Conservation (phyloP, 37 sponge, comb jelly and placozoan genomes). For the Eunapius fragilis region DNA sequence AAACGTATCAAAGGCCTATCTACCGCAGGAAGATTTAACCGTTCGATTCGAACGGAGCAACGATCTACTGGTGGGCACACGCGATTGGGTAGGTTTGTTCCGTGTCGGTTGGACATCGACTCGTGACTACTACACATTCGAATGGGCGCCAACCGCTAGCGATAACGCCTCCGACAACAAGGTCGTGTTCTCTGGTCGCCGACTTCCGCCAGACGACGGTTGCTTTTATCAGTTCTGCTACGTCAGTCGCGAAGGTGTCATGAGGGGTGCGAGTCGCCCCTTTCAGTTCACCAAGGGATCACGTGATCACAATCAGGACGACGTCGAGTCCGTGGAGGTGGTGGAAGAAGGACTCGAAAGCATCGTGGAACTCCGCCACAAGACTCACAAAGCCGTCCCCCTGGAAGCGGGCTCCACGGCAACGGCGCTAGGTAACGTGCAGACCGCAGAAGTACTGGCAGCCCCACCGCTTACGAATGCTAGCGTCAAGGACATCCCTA, state of each 20-base stretch:
- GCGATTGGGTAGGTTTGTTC: conserved; percentile 90
- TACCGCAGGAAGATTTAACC: not conserved
- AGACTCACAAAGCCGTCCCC: not conserved
- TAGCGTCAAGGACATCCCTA: not conserved
- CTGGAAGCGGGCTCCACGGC: not conserved
- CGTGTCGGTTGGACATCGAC: conserved; percentile 80
- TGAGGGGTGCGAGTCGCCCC: conserved; percentile 54
- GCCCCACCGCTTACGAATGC: not conserved
- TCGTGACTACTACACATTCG: conserved; percentile 88
- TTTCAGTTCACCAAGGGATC: conserved; percentile 42
- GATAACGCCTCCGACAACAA: not conserved
- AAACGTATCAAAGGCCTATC: not conserved
- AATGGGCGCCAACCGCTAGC: conserved; percentile 59
- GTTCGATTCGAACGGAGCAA: not conserved
- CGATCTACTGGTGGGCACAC: not conserved
- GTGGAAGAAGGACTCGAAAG: conserved; percentile 32
- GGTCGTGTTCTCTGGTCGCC: conserved; percentile 42
- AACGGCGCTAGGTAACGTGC: not conserved
- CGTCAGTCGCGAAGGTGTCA: conserved; percentile 42
- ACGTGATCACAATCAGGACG: not conserved
- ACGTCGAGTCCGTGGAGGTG: conserved; percentile 59
- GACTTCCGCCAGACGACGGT: conserved; percentile 70
- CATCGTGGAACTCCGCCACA: conserved; percentile 37
- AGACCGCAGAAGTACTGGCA: not conserved
- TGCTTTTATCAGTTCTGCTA: conserved; percentile 78